These are phyloP conservation scores for Drosophila formosana DNA, from an alignment of 2,888 invertebrate species.

Conservation along the genomic window DNA sequence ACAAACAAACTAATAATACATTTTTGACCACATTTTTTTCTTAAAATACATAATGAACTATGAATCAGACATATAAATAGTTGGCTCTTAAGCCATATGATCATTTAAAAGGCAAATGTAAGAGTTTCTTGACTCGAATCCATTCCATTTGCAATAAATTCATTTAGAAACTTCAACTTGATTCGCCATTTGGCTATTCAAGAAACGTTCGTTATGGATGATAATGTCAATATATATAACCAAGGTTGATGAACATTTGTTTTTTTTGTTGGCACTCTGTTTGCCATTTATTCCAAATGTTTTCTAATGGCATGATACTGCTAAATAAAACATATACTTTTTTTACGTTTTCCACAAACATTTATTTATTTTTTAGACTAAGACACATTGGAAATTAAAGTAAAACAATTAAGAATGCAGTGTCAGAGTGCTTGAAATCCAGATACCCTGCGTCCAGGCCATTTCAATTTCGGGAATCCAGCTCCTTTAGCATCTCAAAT, in stretches of 20 bases:
- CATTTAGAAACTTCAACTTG: conserved; percentile 53
- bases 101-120: conserved; percentile 70
- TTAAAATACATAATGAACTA: conserved; percentile 4
- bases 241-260: conserved; percentile 49
- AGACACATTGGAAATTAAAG: conserved; percentile 5
- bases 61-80: conserved; percentile 26
- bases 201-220: conserved; percentile 51
- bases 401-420: neutral
- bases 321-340: conserved; percentile 47
- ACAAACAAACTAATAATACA: conserved; percentile 19
- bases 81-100: conserved; percentile 21
- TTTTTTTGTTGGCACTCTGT: conserved; percentile 11
- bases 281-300: conserved; percentile 8
- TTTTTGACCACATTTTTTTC: conserved; percentile 29
- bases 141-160: conserved; percentile 41
- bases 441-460: neutral
- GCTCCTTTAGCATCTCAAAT: too few species aligned
- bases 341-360: conserved; percentile 23
- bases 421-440: neutral
- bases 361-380: neutral
- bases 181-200: conserved; percentile 44
- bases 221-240: conserved; percentile 38
- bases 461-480: neutral
- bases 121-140: conserved; percentile 55
- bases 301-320: conserved; percentile 10